Base-by-base conservation (phyloP, 2,888 invertebrate genomes). In the Erannis defoliaria region DNA sequence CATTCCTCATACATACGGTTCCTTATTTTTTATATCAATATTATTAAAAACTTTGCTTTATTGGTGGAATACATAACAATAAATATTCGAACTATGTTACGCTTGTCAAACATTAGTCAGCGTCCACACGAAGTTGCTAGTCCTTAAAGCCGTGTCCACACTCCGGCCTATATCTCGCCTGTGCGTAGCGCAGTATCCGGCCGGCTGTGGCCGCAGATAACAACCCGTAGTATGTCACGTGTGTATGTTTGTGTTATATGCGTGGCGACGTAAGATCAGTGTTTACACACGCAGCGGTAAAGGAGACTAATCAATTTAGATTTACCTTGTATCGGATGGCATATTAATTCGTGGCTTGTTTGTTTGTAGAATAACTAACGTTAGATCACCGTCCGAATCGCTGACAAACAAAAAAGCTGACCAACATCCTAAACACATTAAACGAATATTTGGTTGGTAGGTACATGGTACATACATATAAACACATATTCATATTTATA, bases 101-200 rank as follows among this genome's bases (percentile, higher is more conserved):
- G 8, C 4, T 26, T 26, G 26, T 6, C 6, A 26, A 6, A 26
- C 26, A 33, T 33, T 10, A n/a, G 33, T 33, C 33, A 12, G n/a
- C 33, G 3, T 33, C 10, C 10, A 10, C 10, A 10, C n/a, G 0
- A 48, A 19, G 18, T 16, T 1, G 21, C 5, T n/a, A 38, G 35
- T 9, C 40, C 31, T 31, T 58, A 45, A 51, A 58, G 45, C 45
- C 21, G 19, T 14, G 45, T 38, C 58, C 51, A 23, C 57, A 26
- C 6, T 40, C 9, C 50, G 29, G 43, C 38, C 46, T 51, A 58
- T 51, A 45, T 38, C 58, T 12, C 19, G n/a, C n/a, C n/a, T n/a
- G n/a, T n/a, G n/a, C n/a, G n/a, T n/a, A n/a, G 26, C 42, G 43
- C 43, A 1, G 33, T 4, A 3, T 5, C 40, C 10, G 35, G 55